Conservation (phyloP, 2,113 vertebrate species). For the Lophius piscatorius region DNA sequence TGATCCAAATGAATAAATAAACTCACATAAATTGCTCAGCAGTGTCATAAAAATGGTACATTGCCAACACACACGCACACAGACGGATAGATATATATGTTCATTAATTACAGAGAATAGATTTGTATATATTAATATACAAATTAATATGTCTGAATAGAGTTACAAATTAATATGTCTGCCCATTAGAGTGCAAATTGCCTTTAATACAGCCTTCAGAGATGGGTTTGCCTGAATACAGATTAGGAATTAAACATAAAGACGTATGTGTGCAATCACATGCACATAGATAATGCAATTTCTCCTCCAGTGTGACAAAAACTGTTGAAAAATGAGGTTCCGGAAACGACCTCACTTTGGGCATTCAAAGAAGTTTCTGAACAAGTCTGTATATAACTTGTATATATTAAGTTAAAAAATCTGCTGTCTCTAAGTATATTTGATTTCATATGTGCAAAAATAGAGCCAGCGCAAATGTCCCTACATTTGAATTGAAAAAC, state of each 20-base stretch:
- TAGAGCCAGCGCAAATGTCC: too few species aligned
- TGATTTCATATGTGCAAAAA: too few species aligned
- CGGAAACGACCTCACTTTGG: too few species aligned
- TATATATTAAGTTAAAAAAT: too few species aligned
- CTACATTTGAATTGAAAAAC: too few species aligned
- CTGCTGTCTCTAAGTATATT: too few species aligned
- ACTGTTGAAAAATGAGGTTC: too few species aligned
- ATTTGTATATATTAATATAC: too few species aligned
- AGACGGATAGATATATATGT: conserved; percentile 76
- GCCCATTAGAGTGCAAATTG: conserved; percentile 70
- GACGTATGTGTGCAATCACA: neutral
- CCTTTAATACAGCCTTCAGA: conserved; percentile 68
- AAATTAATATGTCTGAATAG: conserved; percentile 78
- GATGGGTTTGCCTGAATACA: conserved; percentile 60
- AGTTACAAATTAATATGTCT: conserved; percentile 77
- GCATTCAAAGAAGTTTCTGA: too few species aligned
- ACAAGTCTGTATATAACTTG: too few species aligned
- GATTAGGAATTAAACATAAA: conserved; percentile 59
- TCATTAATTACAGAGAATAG: conserved; percentile 75
- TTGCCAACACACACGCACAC: conserved; percentile 21
- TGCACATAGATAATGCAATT: neutral
- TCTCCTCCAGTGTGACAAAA: conserved; percentile 33
- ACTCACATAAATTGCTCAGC: conserved; percentile 21
- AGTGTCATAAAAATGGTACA: conserved; percentile 21
- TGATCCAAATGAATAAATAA: conserved; percentile 41